phyloP scores from a whole-genome alignment of 2,797 vertebrate species.

The Bryconaethiops microstoma region DNA sequence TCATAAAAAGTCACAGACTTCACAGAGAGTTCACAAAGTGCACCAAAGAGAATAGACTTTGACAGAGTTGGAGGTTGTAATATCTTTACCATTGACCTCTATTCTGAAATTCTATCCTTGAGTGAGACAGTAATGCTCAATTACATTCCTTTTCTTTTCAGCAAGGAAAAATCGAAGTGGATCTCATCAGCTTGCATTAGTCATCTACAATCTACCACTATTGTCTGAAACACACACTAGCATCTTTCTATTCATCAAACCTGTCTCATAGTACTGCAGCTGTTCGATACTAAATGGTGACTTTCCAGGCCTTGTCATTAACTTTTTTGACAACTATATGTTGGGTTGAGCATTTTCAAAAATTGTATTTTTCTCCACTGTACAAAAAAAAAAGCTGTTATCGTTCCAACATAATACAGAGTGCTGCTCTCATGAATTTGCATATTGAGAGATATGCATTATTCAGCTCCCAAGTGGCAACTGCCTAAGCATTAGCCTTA shows the following conservation, averaged over 20 bases:
- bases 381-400: too few relatives aligned
- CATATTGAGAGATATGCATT: too few relatives aligned
- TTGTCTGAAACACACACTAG: not conserved
- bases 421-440: too few relatives aligned
- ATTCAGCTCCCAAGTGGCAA: too few relatives aligned
- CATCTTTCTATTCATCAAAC: not conserved
- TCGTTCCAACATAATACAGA: too few relatives aligned
- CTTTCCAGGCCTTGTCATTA: not conserved
- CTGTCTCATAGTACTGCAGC: not conserved
- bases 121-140: not conserved
- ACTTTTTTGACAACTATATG: not conserved
- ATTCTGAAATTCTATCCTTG: not conserved
- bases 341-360: not conserved
- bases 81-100: not conserved
- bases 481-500: too few relatives aligned
- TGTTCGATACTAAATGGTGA: not conserved
- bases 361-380: too few relatives aligned
- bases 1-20: too few relatives aligned
- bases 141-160: not conserved
- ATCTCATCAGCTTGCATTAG: not conserved
- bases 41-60: not conserved
- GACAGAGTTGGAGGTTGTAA: not conserved
- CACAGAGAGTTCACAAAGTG: not conserved
- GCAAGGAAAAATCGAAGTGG: not conserved
- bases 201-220: not conserved